phyloP scores from a whole-genome alignment of 2,797 vertebrate genomes.

The Eremophila alpestris region DNA sequence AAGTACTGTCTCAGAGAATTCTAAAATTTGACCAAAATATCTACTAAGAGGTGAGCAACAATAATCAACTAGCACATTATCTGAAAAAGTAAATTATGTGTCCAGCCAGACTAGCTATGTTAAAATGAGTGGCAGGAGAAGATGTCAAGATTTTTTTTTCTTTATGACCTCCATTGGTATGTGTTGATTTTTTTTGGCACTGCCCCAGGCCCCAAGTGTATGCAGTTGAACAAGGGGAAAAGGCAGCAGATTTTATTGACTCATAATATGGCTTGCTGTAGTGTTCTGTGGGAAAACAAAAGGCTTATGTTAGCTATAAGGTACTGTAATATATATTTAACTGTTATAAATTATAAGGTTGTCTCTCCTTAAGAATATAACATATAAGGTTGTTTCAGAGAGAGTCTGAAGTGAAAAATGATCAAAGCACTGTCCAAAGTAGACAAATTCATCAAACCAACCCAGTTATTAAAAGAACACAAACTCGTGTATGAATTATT shows the following conservation, averaged over 20 bases:
- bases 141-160: slow-evolving; percentile 48
- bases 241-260: slow-evolving; percentile 48
- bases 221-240: not conserved
- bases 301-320: slow-evolving; percentile 44
- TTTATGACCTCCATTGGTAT: slow-evolving; percentile 31
- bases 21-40: not conserved
- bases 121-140: slow-evolving; percentile 54
- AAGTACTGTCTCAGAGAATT: not conserved
- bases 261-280: slow-evolving; percentile 32
- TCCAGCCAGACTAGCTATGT: not conserved
- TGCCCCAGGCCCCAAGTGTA: slow-evolving; percentile 7
- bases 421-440: slow-evolving; percentile 24
- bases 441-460: slow-evolving; percentile 46
- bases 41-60: not conserved
- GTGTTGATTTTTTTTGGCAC: slow-evolving; percentile 57
- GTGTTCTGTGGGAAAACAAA: slow-evolving; percentile 44
- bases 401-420: slow-evolving; percentile 23
- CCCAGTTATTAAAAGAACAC: slow-evolving; percentile 38
- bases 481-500: slow-evolving; percentile 31
- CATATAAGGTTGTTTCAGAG: slow-evolving; percentile 26
- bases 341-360: slow-evolving; percentile 36
- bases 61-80: slow-evolving; percentile 1
- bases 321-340: slow-evolving; percentile 44
- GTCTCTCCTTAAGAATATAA: slow-evolving; percentile 22
- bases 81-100: not conserved